Conservation (phyloP, 1,140 invertebrate species). For the Chelonus insularis region DNA sequence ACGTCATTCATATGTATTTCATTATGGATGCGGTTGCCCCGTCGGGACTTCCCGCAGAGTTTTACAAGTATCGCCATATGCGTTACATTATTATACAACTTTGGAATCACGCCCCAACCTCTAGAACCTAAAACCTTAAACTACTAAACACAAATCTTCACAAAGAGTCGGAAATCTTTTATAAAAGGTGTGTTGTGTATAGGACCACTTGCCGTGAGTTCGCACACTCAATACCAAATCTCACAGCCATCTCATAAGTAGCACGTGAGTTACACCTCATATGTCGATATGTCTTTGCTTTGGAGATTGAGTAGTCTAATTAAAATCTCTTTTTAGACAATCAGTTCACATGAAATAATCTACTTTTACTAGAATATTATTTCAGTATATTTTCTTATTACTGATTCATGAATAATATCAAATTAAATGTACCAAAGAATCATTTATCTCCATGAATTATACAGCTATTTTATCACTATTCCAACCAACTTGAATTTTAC, state of each 20-base stretch:
- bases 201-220: conserved; percentile 55
- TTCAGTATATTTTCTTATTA: no score
- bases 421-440: no score
- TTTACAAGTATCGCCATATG: conserved; percentile 59
- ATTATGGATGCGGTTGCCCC: conserved; percentile 30
- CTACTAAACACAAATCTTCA: conserved; percentile 36
- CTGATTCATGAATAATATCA: no score
- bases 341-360: no score
- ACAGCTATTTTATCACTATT: no score
- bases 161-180: conserved; percentile 58
- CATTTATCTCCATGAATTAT: no score
- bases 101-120: conserved; percentile 23
- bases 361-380: no score
- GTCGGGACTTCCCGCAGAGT: conserved; percentile 53
- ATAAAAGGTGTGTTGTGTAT: conserved; percentile 34
- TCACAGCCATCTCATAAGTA: no score
- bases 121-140: not conserved
- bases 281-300: no score
- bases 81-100: conserved; percentile 59
- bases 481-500: no score
- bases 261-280: conserved; percentile 5
- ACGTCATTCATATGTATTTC: conserved; percentile 52
- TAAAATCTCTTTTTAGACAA: not conserved
- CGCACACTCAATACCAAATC: conserved; percentile 50
- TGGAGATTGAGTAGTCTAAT: no score